Conservation (phyloP, 1,140 invertebrate genomes). For the Papilio machaon region DNA sequence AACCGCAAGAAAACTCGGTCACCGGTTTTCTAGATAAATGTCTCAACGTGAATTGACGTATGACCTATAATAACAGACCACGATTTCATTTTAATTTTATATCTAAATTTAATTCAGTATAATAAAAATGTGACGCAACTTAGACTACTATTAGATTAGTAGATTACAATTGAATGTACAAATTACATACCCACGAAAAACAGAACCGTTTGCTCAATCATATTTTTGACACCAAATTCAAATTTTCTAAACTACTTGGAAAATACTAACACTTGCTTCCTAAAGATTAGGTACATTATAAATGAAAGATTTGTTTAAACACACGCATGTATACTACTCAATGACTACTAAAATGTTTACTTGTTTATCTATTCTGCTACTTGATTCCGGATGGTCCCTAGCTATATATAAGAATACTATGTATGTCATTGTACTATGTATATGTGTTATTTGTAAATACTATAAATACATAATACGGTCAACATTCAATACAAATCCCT, state of each 20-base stretch:
- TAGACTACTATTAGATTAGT: not conserved
- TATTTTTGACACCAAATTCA: too few species aligned
- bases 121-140: not conserved
- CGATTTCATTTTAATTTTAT: constrained; percentile 1
- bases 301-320: not conserved
- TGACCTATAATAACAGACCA: constrained; percentile 31
- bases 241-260: too few species aligned
- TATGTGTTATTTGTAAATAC: not conserved
- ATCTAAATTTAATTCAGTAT: not conserved
- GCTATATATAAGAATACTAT: not conserved
- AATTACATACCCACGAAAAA: too few species aligned
- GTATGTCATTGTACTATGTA: not conserved
- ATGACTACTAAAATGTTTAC: not conserved
- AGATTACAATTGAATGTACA: too few species aligned
- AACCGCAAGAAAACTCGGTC: constrained; percentile 29
- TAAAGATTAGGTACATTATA: not conserved
- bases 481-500: constrained; percentile 34
- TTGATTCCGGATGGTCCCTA: not conserved
- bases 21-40: constrained; percentile 34
- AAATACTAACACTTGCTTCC: not conserved
- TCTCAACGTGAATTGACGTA: constrained; percentile 26
- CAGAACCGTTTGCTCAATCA: too few species aligned
- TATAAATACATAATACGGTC: constrained; percentile 24
- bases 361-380: not conserved
- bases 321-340: not conserved